Conservation (phyloP, 2,888 invertebrate genomes). For the Erebia epiphron region DNA sequence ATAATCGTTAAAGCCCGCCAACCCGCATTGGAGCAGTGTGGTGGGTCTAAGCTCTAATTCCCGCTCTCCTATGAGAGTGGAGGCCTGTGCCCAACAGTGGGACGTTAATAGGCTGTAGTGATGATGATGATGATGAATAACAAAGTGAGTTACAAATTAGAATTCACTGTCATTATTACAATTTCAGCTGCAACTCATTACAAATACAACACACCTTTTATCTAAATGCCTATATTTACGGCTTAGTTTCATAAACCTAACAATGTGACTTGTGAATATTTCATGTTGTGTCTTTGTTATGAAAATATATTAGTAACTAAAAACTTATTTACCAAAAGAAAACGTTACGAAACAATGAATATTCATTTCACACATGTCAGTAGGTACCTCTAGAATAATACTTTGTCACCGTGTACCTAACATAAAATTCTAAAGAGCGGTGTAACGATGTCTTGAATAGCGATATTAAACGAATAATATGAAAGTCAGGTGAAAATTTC, state of each 20-base stretch:
- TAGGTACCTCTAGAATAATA: constrained; percentile 1
- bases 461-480: constrained; percentile 16
- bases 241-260: constrained; percentile 67
- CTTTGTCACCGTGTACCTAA: constrained; percentile 10
- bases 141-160: neutral
- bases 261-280: constrained; percentile 73
- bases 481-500: constrained; percentile 15
- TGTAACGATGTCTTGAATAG: constrained; percentile 14
- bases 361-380: constrained; percentile 50
- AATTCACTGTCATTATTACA: constrained; percentile 9
- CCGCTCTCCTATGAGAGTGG: too few species aligned
- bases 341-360: constrained; percentile 57
- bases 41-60: too few species aligned
- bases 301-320: constrained; percentile 58
- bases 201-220: constrained; percentile 55
- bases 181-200: constrained; percentile 43
- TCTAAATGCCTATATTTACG: constrained; percentile 66
- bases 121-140: too few species aligned
- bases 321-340: constrained; percentile 65
- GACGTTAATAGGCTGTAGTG: too few species aligned
- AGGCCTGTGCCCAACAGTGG: too few species aligned
- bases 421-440: constrained; percentile 11
- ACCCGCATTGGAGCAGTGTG: too few species aligned
- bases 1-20: too few species aligned
- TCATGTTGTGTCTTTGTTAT: constrained; percentile 62